A percentile compares a stretch with the other conserved stretches of the same genome.
Conservation (phyloP, 2,113 vertebrate genomes). For the Buteo buteo region DNA sequence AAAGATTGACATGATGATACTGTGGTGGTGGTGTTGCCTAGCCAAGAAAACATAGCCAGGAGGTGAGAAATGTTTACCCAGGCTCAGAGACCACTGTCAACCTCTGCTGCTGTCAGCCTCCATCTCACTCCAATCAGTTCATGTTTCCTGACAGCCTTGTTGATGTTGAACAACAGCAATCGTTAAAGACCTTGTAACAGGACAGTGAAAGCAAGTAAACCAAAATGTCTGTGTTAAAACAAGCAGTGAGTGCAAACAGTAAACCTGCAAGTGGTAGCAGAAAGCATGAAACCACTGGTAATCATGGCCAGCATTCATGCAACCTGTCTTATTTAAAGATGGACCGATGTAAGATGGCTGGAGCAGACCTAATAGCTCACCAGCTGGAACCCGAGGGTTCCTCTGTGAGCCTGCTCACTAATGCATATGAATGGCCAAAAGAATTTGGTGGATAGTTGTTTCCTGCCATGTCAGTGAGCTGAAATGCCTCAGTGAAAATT, state of each 20-base stretch:
- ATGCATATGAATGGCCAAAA: rapidly evolving
- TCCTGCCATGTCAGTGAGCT: not conserved
- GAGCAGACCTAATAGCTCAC: not conserved
- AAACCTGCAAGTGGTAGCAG: not conserved
- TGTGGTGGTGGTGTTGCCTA: not conserved
- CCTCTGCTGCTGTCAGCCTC: not conserved
- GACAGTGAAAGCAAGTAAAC: not conserved
- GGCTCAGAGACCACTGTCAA: not conserved
- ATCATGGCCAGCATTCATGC: not conserved
- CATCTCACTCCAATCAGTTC: not conserved
- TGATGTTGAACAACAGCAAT: not conserved
- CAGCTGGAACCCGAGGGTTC: rapidly evolving
- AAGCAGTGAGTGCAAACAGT: not conserved
- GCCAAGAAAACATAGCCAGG: not conserved
- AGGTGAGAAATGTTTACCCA: not conserved
- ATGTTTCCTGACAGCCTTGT: not conserved
- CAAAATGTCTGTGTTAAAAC: not conserved
- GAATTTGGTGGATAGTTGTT: not conserved
- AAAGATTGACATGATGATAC: not conserved
- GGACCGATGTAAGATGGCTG: not conserved
- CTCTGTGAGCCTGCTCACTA: not conserved
- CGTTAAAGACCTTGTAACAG: not conserved
- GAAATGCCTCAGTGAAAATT: not conserved
- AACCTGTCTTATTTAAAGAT: not conserved
- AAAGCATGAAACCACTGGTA: not conserved